A percentile compares a stretch with the other conserved stretches of the same genome.
phyloP scores from a whole-genome alignment of 2,113 vertebrate genomes.

The Lucifuga dentata region DNA sequence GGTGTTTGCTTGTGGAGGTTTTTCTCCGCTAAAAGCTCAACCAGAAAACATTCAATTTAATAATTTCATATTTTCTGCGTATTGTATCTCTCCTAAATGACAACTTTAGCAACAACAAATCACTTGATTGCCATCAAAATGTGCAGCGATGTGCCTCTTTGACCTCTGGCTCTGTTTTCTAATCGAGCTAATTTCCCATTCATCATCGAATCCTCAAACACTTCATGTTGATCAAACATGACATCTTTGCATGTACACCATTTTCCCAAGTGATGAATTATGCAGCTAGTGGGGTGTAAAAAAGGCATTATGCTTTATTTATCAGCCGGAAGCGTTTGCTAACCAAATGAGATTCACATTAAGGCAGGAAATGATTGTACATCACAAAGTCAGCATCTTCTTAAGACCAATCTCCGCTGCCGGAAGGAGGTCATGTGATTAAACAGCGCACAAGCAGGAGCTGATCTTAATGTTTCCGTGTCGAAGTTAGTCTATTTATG shows the following conservation, averaged over 20 bases:
- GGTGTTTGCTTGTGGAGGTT: too few relatives aligned
- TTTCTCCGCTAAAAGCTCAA: too few relatives aligned
- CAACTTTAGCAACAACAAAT: conserved; percentile 1
- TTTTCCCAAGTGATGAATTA: conserved; percentile 59
- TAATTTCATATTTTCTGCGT: conserved; percentile 25
- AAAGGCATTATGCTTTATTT: conserved; percentile 58
- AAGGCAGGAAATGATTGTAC: background rate
- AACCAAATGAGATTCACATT: conserved; percentile 37
- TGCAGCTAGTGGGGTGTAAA: conserved; percentile 47
- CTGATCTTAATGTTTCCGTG: conserved; percentile 1
- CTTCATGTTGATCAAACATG: conserved; percentile 50
- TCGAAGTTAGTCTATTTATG: conserved; percentile 3
- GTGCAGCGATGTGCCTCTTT: conserved; percentile 23
- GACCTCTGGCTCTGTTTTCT: conserved; percentile 30
- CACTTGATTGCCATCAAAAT: conserved; percentile 40
- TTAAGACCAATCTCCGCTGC: conserved; percentile 1
- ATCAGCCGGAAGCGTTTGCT: conserved; percentile 33
- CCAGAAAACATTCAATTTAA: conserved; percentile 4
- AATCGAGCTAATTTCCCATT: conserved; percentile 39
- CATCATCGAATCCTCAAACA: conserved; percentile 23
- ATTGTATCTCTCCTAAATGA: background rate
- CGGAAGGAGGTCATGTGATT: conserved; percentile 7
- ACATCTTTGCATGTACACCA: conserved; percentile 14
- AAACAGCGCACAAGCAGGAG: background rate
- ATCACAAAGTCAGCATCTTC: background rate